Percentiles rank a stretch among this genome's conserved stretches.
phyloP scores from a whole-genome alignment of 2,113 vertebrate species.

The Cercocebus atys region DNA sequence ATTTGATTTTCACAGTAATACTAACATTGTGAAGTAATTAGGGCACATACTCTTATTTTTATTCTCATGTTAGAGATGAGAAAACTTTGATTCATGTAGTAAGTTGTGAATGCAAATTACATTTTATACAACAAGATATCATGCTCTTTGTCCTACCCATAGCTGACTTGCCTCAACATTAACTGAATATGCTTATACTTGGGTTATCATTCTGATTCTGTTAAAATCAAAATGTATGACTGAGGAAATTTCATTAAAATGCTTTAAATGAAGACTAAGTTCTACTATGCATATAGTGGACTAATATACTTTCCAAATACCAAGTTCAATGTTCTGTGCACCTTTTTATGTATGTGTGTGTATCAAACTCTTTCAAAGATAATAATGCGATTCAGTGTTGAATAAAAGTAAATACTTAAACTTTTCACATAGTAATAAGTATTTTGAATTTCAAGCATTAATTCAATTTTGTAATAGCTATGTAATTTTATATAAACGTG shows the following conservation, averaged over 20 bases:
- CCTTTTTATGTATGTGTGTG: neutral
- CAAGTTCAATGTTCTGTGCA: neutral
- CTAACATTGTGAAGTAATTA: neutral
- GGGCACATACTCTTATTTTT: neutral
- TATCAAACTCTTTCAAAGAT: neutral
- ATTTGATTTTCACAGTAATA: neutral
- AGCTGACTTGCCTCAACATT: neutral
- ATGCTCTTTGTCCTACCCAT: neutral
- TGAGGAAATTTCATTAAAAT: neutral
- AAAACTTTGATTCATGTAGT: neutral
- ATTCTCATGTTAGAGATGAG: neutral
- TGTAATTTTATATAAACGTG: neutral
- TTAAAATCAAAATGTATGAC: neutral
- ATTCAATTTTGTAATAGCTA: neutral
- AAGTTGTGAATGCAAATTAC: neutral
- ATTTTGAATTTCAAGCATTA: neutral
- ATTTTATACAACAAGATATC: neutral
- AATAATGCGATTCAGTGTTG: neutral
- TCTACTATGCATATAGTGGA: neutral
- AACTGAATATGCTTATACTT: neutral
- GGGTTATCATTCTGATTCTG: neutral
- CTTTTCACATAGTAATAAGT: neutral
- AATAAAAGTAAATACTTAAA: neutral
- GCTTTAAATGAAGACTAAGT: neutral
- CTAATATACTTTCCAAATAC: neutral